Conservation (phyloP, 2,113 vertebrate species). For the Pluvianellus socialis region DNA sequence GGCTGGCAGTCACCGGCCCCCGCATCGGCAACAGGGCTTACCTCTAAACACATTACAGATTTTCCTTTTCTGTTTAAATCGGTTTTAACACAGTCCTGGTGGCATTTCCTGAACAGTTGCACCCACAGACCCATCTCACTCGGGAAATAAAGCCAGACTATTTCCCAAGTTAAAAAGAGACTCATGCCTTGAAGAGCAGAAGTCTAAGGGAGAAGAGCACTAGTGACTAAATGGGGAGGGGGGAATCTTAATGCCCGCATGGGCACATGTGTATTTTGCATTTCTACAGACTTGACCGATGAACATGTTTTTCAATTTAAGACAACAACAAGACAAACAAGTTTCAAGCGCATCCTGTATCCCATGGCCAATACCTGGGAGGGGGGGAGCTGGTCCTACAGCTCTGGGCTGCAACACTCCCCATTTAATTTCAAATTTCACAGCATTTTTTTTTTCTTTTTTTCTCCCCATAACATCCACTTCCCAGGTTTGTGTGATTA, state of each 20-base stretch:
- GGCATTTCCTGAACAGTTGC: background rate
- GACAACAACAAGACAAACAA: background rate
- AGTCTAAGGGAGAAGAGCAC: background rate
- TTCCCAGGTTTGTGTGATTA: background rate
- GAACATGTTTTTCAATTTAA: background rate
- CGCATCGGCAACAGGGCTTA: background rate
- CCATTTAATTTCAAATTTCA: background rate
- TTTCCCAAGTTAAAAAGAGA: background rate
- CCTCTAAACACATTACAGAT: background rate
- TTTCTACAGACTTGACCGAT: background rate
- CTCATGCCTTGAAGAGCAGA: background rate
- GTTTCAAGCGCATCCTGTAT: background rate
- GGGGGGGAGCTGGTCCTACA: background rate
- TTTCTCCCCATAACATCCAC: fast-evolving
- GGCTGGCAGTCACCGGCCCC: background rate
- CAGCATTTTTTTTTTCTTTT: background rate
- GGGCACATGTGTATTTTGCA: fast-evolving
- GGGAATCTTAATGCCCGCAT: background rate
- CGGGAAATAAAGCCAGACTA: background rate
- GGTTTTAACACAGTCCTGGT: background rate
- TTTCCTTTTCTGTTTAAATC: background rate
- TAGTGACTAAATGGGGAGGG: background rate
- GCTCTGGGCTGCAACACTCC: background rate
- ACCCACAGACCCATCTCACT: fast-evolving
- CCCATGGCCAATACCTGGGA: fast-evolving